A percentile compares a stretch with the other conserved stretches of the same genome.
Conservation (phyloP, 2,797 vertebrate species). For the Coranthus polyacanthus region DNA sequence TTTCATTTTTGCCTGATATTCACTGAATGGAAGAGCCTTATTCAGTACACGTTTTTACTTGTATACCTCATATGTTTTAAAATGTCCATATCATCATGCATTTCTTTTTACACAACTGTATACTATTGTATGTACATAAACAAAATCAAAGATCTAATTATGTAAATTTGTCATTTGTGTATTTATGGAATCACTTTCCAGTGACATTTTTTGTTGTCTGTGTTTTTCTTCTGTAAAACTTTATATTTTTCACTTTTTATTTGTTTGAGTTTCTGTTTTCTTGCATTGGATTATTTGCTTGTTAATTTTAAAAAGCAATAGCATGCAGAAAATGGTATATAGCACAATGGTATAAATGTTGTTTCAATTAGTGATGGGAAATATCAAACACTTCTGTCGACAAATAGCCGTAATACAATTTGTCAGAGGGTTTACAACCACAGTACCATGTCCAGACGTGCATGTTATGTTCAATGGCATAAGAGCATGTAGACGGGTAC, state of each 20-base stretch:
- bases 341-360: slow-evolving; percentile 92
- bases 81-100: slow-evolving; percentile 73
- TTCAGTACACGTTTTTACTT: slow-evolving; percentile 92
- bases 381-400: slow-evolving; percentile 76
- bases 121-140: slow-evolving; percentile 86
- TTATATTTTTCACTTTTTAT: slow-evolving; percentile 82
- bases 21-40: slow-evolving; percentile 94
- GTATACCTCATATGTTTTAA: slow-evolving; percentile 95
- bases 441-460: slow-evolving; percentile 68
- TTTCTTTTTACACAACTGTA: slow-evolving; percentile 86
- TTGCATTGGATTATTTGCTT: slow-evolving; percentile 87
- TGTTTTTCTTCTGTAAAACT: slow-evolving; percentile 87
- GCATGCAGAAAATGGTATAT: slow-evolving; percentile 94
- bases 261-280: slow-evolving; percentile 76
- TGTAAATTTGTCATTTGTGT: slow-evolving; percentile 83
- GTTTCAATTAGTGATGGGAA: slow-evolving; percentile 84
- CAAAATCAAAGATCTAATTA: slow-evolving; percentile 78
- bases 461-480: slow-evolving; percentile 69
- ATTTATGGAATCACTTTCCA: slow-evolving; percentile 79
- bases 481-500: slow-evolving; percentile 68
- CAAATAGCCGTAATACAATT: slow-evolving; percentile 73
- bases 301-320: slow-evolving; percentile 96
- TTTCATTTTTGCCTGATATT: slow-evolving; percentile 85
- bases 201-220: slow-evolving; percentile 71
- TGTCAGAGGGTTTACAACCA: slow-evolving; percentile 79